Base-by-base conservation (phyloP, 2,888 invertebrate species). In the Odontocolon sp. region DNA sequence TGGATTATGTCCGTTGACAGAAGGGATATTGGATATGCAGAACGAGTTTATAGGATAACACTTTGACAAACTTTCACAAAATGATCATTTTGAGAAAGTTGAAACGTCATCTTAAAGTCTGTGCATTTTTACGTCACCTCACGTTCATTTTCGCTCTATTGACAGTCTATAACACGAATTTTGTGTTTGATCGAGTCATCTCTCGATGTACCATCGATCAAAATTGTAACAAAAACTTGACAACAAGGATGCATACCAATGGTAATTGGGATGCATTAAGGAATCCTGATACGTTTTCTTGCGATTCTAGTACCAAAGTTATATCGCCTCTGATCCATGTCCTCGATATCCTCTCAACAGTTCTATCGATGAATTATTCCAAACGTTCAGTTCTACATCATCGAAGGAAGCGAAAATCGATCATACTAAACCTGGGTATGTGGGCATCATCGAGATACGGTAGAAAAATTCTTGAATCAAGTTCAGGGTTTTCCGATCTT, bases 351-450 rank as follows among this genome's bases (percentile, higher is more conserved):
- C 47, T 5, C 11, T 52, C 28, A 16, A 28, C 50, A 28, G 18
- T 56, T 21, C 14, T 52, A 28, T 38, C 66, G 28, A 66, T 66
- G 52, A 66, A 66, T 66, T 40, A 66, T 66, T 54, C 40, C 40
- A 38, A 45, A 14, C 14, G 31, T 42, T 42, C n/a, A 4, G 42
- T 56, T 11, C 45, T 42, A 21, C 9, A 31, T 0, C 18, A 38
- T 14, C 21, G 50, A 36, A 31, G 9, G 28, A n/a, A 33, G 9
- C 50, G 50, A 18, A 38, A 56, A 42, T 67, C 57, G 18, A 56
- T 56, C 31, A 28, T n/a, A n/a, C n/a, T n/a, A n/a, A n/a, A n/a
- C n/a, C n/a, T n/a, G n/a, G n/a, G n/a, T n/a, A n/a, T n/a, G n/a
- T n/a, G n/a, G n/a, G n/a, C n/a, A n/a, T n/a, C n/a, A n/a, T n/a